Base-by-base conservation (phyloP, 1,140 invertebrate species). In the Carposina sasakii region DNA sequence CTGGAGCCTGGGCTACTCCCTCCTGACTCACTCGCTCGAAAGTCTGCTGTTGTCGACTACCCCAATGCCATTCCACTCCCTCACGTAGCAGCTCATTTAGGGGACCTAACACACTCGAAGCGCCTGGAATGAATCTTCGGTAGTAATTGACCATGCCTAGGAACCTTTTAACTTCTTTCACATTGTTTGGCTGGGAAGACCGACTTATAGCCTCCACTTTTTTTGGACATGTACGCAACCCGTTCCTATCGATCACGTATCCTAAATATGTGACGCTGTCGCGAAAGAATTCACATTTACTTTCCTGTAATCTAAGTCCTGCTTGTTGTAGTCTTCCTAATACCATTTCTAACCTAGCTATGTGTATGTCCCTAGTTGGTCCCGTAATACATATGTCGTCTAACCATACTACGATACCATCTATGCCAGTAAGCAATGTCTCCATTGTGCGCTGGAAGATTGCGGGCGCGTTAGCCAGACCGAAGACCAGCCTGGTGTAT, bases 91-190 rank as follows among this genome's bases (percentile, higher is more conserved):
- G 42, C 19, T 57, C 37, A 33, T 62, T 53, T 13, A 86, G 40
- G 2, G 81, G 81, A n/a, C 52, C 39, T 19, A 74, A 53, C 20
- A 71, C 41, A 15, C 50, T 46, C 0, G 76, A 61, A n/a, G 78
- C 68, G 42, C 76, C 71, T 8, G 54, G 65, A 12, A 85, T 54
- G 57, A 87, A 88, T n/a, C n/a, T n/a, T n/a, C n/a, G n/a, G n/a
- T n/a, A n/a, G 57, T 81, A 88, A 21, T 70, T 73, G 3, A 78
- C 63, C 54, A 87, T 63, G 3, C 85, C 84, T 2, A 88, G 48
- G 50, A 87, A 87, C 4, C 57, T 44, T 60, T 76, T 59, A 0
- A 86, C 49, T 52, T 78, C 67, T 4, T 57, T 63, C 1, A 64
- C 61, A 48, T 72, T 76, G 26, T 43, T 57, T 10, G 85, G 84